Evolutionary conservation across 2,888 invertebrate species (phyloP).

Genomic region (Drosophila merina): DNA sequence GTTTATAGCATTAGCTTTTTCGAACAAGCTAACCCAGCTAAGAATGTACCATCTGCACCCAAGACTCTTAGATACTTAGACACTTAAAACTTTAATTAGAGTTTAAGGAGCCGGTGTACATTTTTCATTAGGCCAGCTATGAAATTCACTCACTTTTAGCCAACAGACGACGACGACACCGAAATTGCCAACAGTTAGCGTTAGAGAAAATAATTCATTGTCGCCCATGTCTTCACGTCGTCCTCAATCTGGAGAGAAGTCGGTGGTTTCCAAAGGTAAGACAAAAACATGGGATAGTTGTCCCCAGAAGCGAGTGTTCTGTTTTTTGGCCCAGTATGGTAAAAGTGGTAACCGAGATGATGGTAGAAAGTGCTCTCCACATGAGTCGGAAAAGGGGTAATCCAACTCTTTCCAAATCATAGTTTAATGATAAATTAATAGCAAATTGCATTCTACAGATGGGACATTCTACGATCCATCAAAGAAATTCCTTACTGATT

Average conservation of each 20-base stretch:
- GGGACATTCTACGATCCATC: slow-evolving; percentile 8
- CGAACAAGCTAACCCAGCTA: slow-evolving; percentile 23
- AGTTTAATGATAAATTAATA: not conserved
- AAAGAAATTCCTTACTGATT: slow-evolving; percentile 41
- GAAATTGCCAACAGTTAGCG: slow-evolving; percentile 45
- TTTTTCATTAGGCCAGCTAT: slow-evolving; percentile 67
- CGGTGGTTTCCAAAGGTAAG: slow-evolving; percentile 14
- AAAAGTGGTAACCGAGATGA: slow-evolving; percentile 19
- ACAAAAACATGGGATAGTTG: slow-evolving; percentile 31
- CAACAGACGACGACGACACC: slow-evolving; percentile 33
- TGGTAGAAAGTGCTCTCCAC: slow-evolving; percentile 21
- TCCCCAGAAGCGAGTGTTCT: slow-evolving; percentile 30
- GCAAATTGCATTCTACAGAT: not conserved
- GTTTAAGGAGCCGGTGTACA: slow-evolving; percentile 67
- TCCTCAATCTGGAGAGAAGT: slow-evolving; percentile 31
- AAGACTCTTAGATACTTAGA: slow-evolving; percentile 4
- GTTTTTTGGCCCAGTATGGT: slow-evolving; percentile 27
- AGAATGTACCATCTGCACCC: slow-evolving; percentile 21
- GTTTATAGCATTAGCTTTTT: slow-evolving; percentile 62
- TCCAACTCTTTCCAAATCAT: not conserved
- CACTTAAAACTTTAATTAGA: slow-evolving; percentile 78
- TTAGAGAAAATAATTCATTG: slow-evolving; percentile 51
- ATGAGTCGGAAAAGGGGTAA: not conserved
- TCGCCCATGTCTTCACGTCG: slow-evolving; percentile 30
- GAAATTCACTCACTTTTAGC: slow-evolving; percentile 39